phyloP scores from a whole-genome alignment of 2,113 vertebrate species.

The Eublepharis macularius region DNA sequence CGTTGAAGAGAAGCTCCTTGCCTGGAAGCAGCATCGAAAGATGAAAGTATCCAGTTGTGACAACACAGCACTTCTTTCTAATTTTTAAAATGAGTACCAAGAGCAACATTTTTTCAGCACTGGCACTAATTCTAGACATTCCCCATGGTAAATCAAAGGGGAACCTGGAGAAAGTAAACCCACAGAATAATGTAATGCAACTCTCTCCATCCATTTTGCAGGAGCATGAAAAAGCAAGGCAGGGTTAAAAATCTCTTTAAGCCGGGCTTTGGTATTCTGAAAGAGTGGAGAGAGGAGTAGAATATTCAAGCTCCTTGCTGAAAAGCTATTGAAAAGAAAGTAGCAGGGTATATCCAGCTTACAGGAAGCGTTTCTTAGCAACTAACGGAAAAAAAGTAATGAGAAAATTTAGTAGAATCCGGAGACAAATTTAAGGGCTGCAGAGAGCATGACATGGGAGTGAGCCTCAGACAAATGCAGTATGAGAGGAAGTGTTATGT shows the following conservation, averaged over 20 bases:
- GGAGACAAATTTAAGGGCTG: no score
- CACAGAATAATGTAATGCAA: not conserved
- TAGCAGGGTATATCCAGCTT: not conserved
- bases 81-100: no score
- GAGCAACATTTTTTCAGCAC: no score
- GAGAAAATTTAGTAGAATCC: not conserved
- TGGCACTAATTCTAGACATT: not conserved
- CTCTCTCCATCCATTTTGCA: not conserved
- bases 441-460: not conserved
- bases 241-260: not conserved
- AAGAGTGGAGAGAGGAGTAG: not conserved
- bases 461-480: not conserved
- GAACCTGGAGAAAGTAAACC: not conserved
- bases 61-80: no score
- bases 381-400: not conserved
- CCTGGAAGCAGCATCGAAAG: no score
- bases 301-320: not conserved
- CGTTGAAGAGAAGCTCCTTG: no score
- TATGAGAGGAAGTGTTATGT: not conserved
- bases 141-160: not conserved
- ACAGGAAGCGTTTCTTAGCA: not conserved
- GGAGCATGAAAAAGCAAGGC: not conserved
- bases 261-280: not conserved
- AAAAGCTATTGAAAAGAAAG: constrained; percentile 8
- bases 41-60: no score